Base-by-base conservation (phyloP, 2,888 invertebrate genomes). In the Apamea crenata region DNA sequence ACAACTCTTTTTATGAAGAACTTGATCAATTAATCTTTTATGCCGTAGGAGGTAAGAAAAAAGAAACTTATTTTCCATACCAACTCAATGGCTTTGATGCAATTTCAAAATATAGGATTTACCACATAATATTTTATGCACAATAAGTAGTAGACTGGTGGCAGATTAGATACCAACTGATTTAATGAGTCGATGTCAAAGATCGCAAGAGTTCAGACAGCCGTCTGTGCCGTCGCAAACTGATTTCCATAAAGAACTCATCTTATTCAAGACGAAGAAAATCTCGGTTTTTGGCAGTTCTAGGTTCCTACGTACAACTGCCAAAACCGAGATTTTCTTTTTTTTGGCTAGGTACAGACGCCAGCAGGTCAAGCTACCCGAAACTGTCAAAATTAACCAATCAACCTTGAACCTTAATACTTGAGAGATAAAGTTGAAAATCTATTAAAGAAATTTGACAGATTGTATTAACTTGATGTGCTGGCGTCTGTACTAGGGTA, bases 181-280 rank as follows among this genome's bases (percentile, higher is more conserved):
- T 77, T 77, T 77, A 83, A 67, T 53, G 50, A 77, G 59, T 67
- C 21, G 53, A 59, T 79, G 72, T 63, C 72, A 78, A 82, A 73
- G 79, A 68, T 72, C 84, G 29, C 78, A 63, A 68, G 63, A 72
- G 81, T 83, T 83, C 81, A 63, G n/a, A 6, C 29, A 56, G 40
- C 29, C 16, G 18, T 44, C 61, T 44, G 14, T 56, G 25, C 73
- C 32, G 16, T 50, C 6, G 8, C 59, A 56, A 80, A 50, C 10
- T 36, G n/a, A 29, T 47, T 73, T 71, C 40, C 81, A 29, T 72
- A 72, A 10, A 47, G 29, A 36, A 6, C 61, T 36, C 40, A n/a
- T n/a, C 8, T 36, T 32, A 32, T 53, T 53, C 5, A 70, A 53
- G 53, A 53, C 32, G 32, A 10, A 4, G 25, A 32, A 70, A 32